Base-by-base conservation (phyloP, 1,140 invertebrate species). In the Reticulitermes speratus region DNA sequence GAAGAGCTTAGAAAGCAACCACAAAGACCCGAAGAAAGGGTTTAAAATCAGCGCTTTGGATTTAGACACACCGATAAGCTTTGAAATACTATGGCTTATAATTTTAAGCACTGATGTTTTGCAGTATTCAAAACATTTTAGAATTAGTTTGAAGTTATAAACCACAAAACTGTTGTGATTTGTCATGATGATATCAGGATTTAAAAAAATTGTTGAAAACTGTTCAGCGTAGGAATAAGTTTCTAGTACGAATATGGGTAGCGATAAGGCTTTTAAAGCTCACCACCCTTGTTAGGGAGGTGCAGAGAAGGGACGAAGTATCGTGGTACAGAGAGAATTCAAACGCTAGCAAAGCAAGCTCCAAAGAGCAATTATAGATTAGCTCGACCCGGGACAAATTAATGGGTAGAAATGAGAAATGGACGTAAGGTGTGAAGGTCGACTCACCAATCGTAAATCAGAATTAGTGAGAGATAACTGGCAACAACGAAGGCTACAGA, bases 331-430 rank as follows among this genome's bases (percentile, higher is more conserved):
- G 65, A 19, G 59, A 75, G 65, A 75, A 30, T 84, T 84, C 83
- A 44, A 45, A 52, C 83, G 44, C 44, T 52, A 84, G 38, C 44
- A 44, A 45, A 84, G 83, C 83, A 84, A 44, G 83, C 48, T 44
- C 83, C 32, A 84, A 84, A 84, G 83, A 84, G 44, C 83, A 84
- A 84, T 84, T 84, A 84, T 52, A 84, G 83, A 84, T 84, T 84
- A 84, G 83, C 83, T 30, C 32, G 83, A 84, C 83, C 38, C 38
- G n/a, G 82, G 83, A 84, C 83, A 84, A 84, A 84, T 84, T 84
- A 84, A 84, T 84, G 83, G 83, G 23, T 30, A 84, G 83, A 84
- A 84, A 84, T 84, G 83, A 84, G 83, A 84, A 84, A 84, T 84
- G 83, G 83, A 45, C n/a, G 21, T 32, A 52, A 84, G 83, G 83